phyloP scores from a whole-genome alignment of 2,797 vertebrate genomes.

The Cuculus canorus region DNA sequence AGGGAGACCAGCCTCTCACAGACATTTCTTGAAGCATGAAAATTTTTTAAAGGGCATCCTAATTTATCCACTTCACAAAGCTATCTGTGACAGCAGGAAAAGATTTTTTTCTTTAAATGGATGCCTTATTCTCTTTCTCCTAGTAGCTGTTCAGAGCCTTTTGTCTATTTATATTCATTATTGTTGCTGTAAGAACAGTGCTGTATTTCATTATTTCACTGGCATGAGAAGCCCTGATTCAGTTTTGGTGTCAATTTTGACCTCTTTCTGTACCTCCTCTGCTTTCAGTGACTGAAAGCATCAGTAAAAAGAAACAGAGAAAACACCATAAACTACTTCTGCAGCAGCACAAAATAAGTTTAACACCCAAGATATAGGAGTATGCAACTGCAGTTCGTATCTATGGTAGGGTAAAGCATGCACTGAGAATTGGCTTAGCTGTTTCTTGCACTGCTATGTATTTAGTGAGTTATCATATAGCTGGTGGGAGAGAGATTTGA shows the following conservation, averaged over 20 bases:
- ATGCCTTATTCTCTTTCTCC: slow-evolving; percentile 62
- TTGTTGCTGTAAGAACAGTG: slow-evolving; percentile 72
- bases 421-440: not conserved
- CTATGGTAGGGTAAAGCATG: not conserved
- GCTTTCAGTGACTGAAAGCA: slow-evolving; percentile 48
- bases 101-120: slow-evolving; percentile 72
- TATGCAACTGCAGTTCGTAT: not conserved
- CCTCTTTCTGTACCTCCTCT: slow-evolving; percentile 52
- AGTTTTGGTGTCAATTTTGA: slow-evolving; percentile 67
- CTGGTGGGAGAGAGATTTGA: not conserved
- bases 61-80: slow-evolving; percentile 69
- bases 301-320: slow-evolving; percentile 46
- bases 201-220: slow-evolving; percentile 75
- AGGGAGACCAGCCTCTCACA: slow-evolving; percentile 33
- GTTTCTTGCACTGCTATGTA: not conserved
- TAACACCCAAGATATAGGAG: not conserved
- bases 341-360: slow-evolving; percentile 18
- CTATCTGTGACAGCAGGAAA: slow-evolving; percentile 71
- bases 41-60: slow-evolving; percentile 65
- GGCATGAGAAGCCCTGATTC: slow-evolving; percentile 69
- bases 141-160: slow-evolving; percentile 64
- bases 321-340: slow-evolving; percentile 22
- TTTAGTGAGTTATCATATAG: not conserved
- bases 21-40: slow-evolving; percentile 49
- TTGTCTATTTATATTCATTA: slow-evolving; percentile 77